Percentiles rank a stretch among this genome's conserved stretches.
Conservation (phyloP, 2,888 invertebrate species). For the Thera britannica region DNA sequence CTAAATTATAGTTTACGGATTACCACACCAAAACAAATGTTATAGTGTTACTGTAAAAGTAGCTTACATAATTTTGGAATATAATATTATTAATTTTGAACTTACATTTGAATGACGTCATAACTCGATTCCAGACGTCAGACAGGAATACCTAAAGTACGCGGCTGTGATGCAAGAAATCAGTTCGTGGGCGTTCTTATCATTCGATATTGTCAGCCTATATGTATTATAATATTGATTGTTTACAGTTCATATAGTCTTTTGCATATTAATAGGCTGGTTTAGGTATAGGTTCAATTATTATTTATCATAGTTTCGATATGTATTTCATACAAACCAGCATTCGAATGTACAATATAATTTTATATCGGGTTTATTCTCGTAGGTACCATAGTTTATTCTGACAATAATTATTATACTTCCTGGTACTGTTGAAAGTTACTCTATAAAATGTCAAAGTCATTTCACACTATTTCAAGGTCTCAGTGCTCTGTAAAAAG, state of each 20-base stretch:
- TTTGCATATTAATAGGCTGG: too few species aligned
- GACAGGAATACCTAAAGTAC: background rate
- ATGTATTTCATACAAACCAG: too few species aligned
- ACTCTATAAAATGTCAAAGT: constrained; percentile 19
- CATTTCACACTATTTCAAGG: constrained; percentile 24
- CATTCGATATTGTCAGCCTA: constrained; percentile 13
- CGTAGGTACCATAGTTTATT: too few species aligned
- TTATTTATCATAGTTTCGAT: too few species aligned
- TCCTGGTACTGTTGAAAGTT: constrained; percentile 28
- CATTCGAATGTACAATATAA: too few species aligned
- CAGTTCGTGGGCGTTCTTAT: constrained; percentile 22
- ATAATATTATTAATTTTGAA: background rate
- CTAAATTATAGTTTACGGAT: too few species aligned
- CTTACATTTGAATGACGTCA: background rate
- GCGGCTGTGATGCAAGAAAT: constrained; percentile 16
- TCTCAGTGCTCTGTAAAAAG: constrained; percentile 13
- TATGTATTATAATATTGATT: constrained; percentile 12
- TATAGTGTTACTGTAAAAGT: too few species aligned
- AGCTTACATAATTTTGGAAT: too few species aligned
- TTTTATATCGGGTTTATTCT: too few species aligned
- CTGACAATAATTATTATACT: background rate
- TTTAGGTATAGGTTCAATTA: too few species aligned
- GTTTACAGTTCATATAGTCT: background rate
- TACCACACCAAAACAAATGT: too few species aligned
- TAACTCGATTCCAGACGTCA: constrained; percentile 7